Evolutionary conservation across 2,797 vertebrate species (phyloP).

Genomic region (Aselliscus stoliczkanus): DNA sequence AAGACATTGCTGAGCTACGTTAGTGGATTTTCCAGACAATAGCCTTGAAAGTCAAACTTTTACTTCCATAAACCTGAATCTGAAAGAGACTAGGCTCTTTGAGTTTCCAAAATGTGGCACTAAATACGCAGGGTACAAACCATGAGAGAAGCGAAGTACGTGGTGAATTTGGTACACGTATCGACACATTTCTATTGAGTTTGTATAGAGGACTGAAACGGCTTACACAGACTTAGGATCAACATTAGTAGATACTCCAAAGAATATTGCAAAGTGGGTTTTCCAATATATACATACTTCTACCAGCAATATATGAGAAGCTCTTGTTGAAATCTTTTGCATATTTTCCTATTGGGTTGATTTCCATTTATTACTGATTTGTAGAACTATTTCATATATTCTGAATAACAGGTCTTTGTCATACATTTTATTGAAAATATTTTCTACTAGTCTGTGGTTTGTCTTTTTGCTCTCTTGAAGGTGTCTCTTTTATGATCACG

Average conservation of each 20-base stretch:
- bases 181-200: neutral
- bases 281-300: neutral
- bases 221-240: neutral
- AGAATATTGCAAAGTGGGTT: neutral
- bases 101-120: neutral
- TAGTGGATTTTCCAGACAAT: neutral
- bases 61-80: neutral
- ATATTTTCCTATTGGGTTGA: neutral
- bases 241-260: neutral
- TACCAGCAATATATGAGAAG: neutral
- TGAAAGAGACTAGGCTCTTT: neutral
- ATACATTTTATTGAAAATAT: neutral
- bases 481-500: neutral
- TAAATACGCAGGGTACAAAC: neutral
- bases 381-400: neutral
- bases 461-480: neutral
- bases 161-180: neutral
- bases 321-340: neutral
- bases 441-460: neutral
- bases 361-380: neutral
- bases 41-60: neutral
- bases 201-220: fast-evolving
- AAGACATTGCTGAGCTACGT: neutral
- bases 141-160: neutral
- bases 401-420: neutral